Percentiles rank a stretch among this genome's conserved stretches.
Conservation (phyloP, 2,888 invertebrate genomes). For the Watsonalla binaria region DNA sequence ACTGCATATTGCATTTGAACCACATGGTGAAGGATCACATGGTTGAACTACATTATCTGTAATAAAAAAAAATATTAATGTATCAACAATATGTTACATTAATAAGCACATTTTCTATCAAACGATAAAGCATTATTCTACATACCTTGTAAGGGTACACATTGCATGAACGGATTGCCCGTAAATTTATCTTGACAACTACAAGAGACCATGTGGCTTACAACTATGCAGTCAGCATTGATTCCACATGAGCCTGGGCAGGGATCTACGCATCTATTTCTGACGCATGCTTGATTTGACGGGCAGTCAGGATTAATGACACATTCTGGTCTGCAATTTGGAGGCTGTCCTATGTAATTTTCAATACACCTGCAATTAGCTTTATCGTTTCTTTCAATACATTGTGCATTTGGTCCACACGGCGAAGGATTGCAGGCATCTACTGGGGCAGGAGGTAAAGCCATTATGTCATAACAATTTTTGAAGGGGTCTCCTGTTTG, state of each 20-base stretch:
- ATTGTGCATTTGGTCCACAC: slow-evolving; percentile 89
- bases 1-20: slow-evolving; percentile 88
- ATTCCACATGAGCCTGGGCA: slow-evolving; percentile 90
- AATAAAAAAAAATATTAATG: slow-evolving; percentile 24
- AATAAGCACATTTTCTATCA: slow-evolving; percentile 2
- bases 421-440: slow-evolving; percentile 87
- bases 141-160: slow-evolving; percentile 79
- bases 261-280: slow-evolving; percentile 89
- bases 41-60: slow-evolving; percentile 81
- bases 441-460: slow-evolving; percentile 48
- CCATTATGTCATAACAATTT: slow-evolving; percentile 80
- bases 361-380: slow-evolving; percentile 88
- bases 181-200: slow-evolving; percentile 86
- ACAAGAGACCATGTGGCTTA: slow-evolving; percentile 89
- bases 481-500: slow-evolving; percentile 90
- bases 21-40: slow-evolving; percentile 93
- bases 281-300: slow-evolving; percentile 87
- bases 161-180: slow-evolving; percentile 91
- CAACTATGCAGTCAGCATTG: slow-evolving; percentile 88
- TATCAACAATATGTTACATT: slow-evolving; percentile 2
- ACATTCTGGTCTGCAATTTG: slow-evolving; percentile 90
- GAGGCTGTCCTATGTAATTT: slow-evolving; percentile 87
- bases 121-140: slow-evolving; percentile 5
- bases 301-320: slow-evolving; percentile 90
- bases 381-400: slow-evolving; percentile 81